A percentile compares a stretch with the other conserved stretches of the same genome.
Conservation (phyloP, 1,140 invertebrate species). For the Hirudo medicinalis region DNA sequence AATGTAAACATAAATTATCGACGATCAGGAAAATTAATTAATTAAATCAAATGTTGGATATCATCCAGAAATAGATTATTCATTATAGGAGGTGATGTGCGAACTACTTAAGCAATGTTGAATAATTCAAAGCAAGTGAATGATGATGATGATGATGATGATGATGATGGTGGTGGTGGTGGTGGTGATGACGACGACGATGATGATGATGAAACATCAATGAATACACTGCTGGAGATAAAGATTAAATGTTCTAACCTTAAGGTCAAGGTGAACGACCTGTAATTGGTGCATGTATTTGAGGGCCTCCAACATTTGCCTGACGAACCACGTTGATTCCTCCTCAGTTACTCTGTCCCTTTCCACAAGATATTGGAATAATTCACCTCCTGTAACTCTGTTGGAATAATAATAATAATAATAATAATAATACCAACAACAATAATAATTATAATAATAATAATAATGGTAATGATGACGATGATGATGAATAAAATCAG, state of each 20-base stretch:
- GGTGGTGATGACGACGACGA: too few relatives aligned
- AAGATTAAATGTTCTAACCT: slow-evolving; percentile 32
- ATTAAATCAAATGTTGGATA: too few relatives aligned
- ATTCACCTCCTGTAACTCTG: slow-evolving; percentile 48
- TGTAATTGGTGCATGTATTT: slow-evolving; percentile 45
- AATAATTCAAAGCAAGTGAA: not conserved
- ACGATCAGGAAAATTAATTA: too few relatives aligned
- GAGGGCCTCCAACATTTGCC: slow-evolving; percentile 47
- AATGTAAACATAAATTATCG: too few relatives aligned
- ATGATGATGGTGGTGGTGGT: too few relatives aligned
- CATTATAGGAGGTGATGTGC: too few relatives aligned
- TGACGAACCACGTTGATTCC: slow-evolving; percentile 46
- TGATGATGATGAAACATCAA: too few relatives aligned
- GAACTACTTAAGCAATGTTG: not conserved
- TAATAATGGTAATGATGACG: not conserved
- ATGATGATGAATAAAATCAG: not conserved
- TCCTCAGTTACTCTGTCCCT: slow-evolving; percentile 46
- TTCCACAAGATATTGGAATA: slow-evolving; percentile 48
- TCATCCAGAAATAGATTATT: too few relatives aligned
- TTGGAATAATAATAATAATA: slow-evolving; percentile 21
- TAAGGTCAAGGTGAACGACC: slow-evolving; percentile 48
- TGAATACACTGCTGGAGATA: too few relatives aligned
- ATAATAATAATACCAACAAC: too few relatives aligned
- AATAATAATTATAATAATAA: too few relatives aligned
- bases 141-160: not conserved